Evolutionary conservation across 2,888 invertebrate species (phyloP).

Genomic region (Ophonus ardosiacus): DNA sequence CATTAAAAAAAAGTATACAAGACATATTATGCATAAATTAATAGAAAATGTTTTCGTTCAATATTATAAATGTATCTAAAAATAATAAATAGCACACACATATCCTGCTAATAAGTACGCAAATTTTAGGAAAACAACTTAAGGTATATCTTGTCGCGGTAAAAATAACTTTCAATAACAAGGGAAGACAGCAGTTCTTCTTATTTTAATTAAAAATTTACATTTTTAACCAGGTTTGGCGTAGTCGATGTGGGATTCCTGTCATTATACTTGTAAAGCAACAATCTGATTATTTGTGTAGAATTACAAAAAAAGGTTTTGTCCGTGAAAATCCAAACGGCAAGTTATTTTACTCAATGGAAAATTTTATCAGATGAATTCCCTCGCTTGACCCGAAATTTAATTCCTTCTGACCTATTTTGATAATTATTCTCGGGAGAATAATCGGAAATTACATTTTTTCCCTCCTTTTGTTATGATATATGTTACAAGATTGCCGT

Average conservation of each 20-base stretch:
- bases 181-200: neutral
- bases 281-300: neutral
- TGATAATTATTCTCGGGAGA: conserved; percentile 41
- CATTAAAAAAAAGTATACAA: too few relatives aligned
- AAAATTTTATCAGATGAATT: conserved; percentile 47
- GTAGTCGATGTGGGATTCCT: neutral
- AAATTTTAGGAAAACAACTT: conserved; percentile 14
- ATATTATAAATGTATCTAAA: too few relatives aligned
- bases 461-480: conserved; percentile 24
- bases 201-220: conserved; percentile 41
- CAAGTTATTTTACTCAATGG: conserved; percentile 3
- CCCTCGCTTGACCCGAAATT: conserved; percentile 27
- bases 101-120: conserved; percentile 8
- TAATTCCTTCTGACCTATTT: conserved; percentile 45
- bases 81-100: neutral
- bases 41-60: too few relatives aligned
- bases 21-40: too few relatives aligned
- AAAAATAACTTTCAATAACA: conserved; percentile 8
- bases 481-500: neutral
- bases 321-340: conserved; percentile 3
- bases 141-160: neutral
- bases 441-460: conserved; percentile 25
- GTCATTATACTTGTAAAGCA: conserved; percentile 33
- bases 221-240: conserved; percentile 37
- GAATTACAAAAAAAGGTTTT: conserved; percentile 15